These are phyloP conservation scores for Rhimphoctona megacephalus DNA, from an alignment of 2,888 invertebrate species.

Conservation along the genomic window DNA sequence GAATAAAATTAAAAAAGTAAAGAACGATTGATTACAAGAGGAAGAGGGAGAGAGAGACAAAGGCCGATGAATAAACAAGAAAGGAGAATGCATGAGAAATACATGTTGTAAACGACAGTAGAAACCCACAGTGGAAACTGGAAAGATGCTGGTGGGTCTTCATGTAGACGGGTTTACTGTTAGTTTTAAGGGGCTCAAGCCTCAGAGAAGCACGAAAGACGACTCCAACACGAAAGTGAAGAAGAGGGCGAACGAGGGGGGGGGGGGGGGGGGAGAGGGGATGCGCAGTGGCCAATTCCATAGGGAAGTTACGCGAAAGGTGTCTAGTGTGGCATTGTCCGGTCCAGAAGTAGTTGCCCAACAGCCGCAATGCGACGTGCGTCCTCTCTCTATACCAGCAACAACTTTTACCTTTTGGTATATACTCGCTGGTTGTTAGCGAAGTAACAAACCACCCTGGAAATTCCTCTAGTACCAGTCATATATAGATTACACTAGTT, in stretches of 20 bases:
- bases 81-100: slow-evolving; percentile 10
- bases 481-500: slow-evolving; percentile 44
- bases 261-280: slow-evolving; percentile 63
- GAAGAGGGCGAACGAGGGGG: slow-evolving; percentile 13
- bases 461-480: slow-evolving; percentile 71
- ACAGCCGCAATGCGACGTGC: slow-evolving; percentile 79
- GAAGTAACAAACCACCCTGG: slow-evolving; percentile 80
- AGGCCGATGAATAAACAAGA: slow-evolving; percentile 13
- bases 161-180: slow-evolving; percentile 37
- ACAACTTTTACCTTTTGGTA: slow-evolving; percentile 79
- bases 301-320: slow-evolving; percentile 78
- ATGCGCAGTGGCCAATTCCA: slow-evolving; percentile 79
- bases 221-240: slow-evolving; percentile 32
- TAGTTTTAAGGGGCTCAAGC: slow-evolving; percentile 54
- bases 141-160: slow-evolving; percentile 35
- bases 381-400: slow-evolving; percentile 68
- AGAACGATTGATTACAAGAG: not conserved
- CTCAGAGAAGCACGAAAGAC: slow-evolving; percentile 15
- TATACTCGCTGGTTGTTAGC: slow-evolving; percentile 77
- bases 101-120: slow-evolving; percentile 16
- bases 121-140: slow-evolving; percentile 17
- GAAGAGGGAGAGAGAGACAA: not conserved
- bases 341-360: slow-evolving; percentile 72
- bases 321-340: slow-evolving; percentile 69
- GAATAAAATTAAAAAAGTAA: not conserved